Base-by-base conservation (phyloP, 2,113 vertebrate species). In the Tringa solitaria region DNA sequence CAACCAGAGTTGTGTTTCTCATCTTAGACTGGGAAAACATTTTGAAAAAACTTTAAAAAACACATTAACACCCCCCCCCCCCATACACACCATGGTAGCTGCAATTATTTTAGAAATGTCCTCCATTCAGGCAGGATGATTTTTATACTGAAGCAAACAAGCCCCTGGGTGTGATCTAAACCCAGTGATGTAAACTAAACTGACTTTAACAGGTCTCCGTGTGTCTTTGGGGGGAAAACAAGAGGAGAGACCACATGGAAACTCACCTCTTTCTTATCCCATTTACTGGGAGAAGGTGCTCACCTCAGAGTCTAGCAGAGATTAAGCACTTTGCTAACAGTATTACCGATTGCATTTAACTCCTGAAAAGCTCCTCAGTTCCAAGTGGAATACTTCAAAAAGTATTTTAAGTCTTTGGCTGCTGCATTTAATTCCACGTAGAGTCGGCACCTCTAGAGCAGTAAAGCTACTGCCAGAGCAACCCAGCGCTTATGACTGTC, bases 161-260 rank as follows among this genome's bases (percentile, higher is more conserved):
- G 86, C 76, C 89, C 68, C 64, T 60, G 93, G 76, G 75, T 72
- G 82, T 15, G 64, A 90, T 86, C 67, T 43, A 54, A 65, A 56
- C 3, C 41, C 10, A 20, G 37, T 93, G 85, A 93, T 93, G 60
- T 92, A 24, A 95, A 81, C 73, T 20, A 4, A 87, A 56, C 27
- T 89, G 90, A 92, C 92, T 93, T 87, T 90, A 89, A 79, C 77
- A 53, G 89, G 90, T 84, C 93, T 92, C 53, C 0, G 7, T 89
- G 70, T 95, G 92, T 89, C 95, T 95, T 74, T 89, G 80, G 88
- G 95, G 80, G 35, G 48, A 76, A 95, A 96, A 27, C 9, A 41
- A 43, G 33, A 12, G 50, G 35, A 60, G 75, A 59, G 73, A 39
- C 28, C 80, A 13, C 73, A 59, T 43, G 89, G 88, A 45, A 83